Evolutionary conservation across 2,113 vertebrate species (phyloP), one percentile per base, ranked within the genome.

Genomic region (Hipposideros armiger): DNA sequence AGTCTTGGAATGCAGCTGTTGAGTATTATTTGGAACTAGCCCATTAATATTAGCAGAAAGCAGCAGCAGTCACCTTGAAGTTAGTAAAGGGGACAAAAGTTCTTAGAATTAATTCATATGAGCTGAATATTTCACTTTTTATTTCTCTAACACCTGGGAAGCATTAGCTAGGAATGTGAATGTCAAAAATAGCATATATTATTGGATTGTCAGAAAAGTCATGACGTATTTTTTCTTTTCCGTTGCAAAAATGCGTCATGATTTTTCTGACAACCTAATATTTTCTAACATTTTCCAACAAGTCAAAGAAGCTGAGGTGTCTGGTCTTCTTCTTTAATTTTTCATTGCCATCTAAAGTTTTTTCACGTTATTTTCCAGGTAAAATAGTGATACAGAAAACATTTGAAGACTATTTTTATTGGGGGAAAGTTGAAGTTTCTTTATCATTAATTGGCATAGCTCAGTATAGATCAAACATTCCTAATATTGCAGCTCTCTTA

Each of bases 361-460:
- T 82, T 87, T 85, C 62, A 74, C 88, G 40, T 70, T 97, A 78
- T 87, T 96, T 95, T 92, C 77, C 72, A 97, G 92, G 32, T 82
- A 80, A 96, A 95, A 87, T 94, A 78, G 26, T 86, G 50, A 88
- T 88, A 83, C 15, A 92, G 87, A 62, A 95, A 91, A 90, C 26
- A 62, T 97, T 87, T 91, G 74, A 95, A 82, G 80, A 88, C 11
- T 74, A 81, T 90, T 97, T 96, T 95, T 96, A 73, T 92, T 73
- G 67, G 78, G 86, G 84, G 83, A 0, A 66, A 87, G 90, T 80
- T 76, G 16, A 66, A 87, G n/a, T 97, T 96, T 96, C 52, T 82
- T 89, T 95, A 64, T 52, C 45, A 42, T 93, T 96, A 96, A n/a
- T 96, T 95, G 62, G 73, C 93, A 17, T 76, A 95, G 64, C 89